A percentile compares a stretch with the other conserved stretches of the same genome.
Conservation (phyloP, 1,140 invertebrate species). For the Heliconius hewitsoni region DNA sequence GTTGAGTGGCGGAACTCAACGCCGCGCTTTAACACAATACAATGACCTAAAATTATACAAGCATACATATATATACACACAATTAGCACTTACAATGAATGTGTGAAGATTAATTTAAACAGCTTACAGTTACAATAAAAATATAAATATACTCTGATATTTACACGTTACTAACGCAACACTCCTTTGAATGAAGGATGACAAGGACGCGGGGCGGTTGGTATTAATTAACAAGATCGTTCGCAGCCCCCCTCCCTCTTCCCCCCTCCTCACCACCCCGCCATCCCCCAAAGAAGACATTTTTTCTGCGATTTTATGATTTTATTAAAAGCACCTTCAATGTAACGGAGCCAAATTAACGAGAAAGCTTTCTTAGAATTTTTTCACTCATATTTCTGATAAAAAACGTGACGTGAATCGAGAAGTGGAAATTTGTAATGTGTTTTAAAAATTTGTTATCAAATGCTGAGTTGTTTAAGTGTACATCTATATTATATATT, state of each 20-base stretch:
- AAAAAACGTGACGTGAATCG: not conserved
- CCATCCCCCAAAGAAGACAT: not conserved
- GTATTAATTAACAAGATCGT: not conserved
- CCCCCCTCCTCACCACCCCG: too few species aligned
- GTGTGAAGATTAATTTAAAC: not conserved
- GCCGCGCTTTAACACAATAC: too few species aligned
- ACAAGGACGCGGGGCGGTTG: not conserved
- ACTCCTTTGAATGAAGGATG: constrained; percentile 3
- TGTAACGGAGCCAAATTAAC: constrained; percentile 8
- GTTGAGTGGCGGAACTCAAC: too few species aligned
- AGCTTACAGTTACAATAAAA: not conserved
- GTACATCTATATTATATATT: too few species aligned
- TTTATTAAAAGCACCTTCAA: constrained; percentile 14
- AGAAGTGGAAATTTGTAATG: not conserved
- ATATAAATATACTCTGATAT: not conserved
- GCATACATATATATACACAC: not conserved
- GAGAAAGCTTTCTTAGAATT: not conserved
- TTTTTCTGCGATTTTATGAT: not conserved
- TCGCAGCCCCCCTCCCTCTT: not conserved
- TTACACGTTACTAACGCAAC: not conserved
- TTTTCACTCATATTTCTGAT: not conserved
- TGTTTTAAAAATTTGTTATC: not conserved
- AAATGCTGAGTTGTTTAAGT: not conserved
- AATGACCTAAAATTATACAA: not conserved
- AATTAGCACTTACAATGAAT: not conserved